Conservation (phyloP, 1,140 invertebrate species). For the Andrena cerasifolii region DNA sequence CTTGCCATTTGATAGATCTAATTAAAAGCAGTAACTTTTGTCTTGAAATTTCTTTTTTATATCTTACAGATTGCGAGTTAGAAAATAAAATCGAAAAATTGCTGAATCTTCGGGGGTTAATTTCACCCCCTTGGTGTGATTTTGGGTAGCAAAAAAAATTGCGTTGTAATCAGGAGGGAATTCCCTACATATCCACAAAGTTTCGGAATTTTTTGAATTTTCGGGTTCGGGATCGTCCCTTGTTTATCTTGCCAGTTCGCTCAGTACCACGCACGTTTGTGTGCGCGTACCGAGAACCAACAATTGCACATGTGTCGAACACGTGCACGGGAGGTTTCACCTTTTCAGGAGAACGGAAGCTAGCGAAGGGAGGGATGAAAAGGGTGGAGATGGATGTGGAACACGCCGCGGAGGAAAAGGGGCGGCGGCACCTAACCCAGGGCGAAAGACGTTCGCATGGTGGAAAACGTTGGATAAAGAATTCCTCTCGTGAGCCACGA, state of each 20-base stretch:
- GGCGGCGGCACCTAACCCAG: neutral
- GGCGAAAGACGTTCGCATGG: neutral
- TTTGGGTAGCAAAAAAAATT: too few species aligned
- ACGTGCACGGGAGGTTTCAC: neutral
- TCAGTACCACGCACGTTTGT: neutral
- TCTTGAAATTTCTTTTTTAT: too few species aligned
- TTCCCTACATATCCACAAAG: too few species aligned
- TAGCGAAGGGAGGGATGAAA: slow-evolving; percentile 11
- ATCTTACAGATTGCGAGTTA: too few species aligned
- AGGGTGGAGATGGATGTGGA: slow-evolving; percentile 49
- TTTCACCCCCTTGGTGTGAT: too few species aligned
- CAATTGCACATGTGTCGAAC: neutral
- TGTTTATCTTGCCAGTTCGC: neutral
- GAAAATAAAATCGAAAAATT: too few species aligned
- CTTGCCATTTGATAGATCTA: too few species aligned
- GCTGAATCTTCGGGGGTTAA: too few species aligned
- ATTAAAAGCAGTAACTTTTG: too few species aligned
- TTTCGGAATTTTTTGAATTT: too few species aligned
- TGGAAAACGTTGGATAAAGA: slow-evolving; percentile 29
- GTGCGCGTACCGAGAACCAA: neutral
- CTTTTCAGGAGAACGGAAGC: slow-evolving; percentile 18
- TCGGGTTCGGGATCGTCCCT: too few species aligned
- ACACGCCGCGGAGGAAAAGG: neutral
- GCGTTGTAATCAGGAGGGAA: too few species aligned
- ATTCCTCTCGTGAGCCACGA: slow-evolving; percentile 28